phyloP scores from a whole-genome alignment of 1,140 invertebrate species.

The Rhagoletis pomonella region DNA sequence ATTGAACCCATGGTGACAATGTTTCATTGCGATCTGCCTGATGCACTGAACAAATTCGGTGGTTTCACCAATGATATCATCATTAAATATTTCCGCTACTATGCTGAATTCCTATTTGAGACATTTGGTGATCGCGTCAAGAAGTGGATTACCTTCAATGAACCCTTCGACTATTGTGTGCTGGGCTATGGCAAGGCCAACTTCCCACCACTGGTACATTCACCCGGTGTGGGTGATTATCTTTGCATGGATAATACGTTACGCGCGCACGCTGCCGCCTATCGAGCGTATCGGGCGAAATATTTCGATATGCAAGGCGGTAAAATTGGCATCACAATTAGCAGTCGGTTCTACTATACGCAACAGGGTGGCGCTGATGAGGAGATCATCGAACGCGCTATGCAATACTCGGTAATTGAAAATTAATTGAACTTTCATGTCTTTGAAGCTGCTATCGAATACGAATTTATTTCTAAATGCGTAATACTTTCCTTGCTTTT shows the following conservation, averaged over 20 bases:
- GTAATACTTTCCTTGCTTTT: constrained; percentile 57
- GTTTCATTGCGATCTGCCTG: constrained; percentile 79
- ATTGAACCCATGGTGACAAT: constrained; percentile 78
- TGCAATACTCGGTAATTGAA: constrained; percentile 75
- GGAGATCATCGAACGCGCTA: constrained; percentile 75
- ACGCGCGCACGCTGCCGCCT: constrained; percentile 77
- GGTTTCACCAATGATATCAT: constrained; percentile 77
- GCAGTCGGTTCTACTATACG: constrained; percentile 76
- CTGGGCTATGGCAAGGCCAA: constrained; percentile 69
- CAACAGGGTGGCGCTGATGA: constrained; percentile 60
- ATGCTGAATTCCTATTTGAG: constrained; percentile 75
- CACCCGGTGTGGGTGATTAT: constrained; percentile 75
- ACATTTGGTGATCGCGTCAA: constrained; percentile 75
- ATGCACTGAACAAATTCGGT: constrained; percentile 77
- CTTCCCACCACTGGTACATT: constrained; percentile 72
- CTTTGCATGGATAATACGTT: constrained; percentile 76
- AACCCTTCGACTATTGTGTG: constrained; percentile 73
- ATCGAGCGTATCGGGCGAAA: constrained; percentile 72
- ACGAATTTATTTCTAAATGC: neutral
- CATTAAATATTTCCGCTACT: constrained; percentile 77
- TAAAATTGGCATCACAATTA: constrained; percentile 76
- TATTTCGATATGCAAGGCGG: constrained; percentile 71
- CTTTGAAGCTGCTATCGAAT: neutral
- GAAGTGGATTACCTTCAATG: constrained; percentile 75
- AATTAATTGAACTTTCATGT: neutral